Conservation (phyloP, 2,888 invertebrate species). For the Pyrocoelia pectoralis region DNA sequence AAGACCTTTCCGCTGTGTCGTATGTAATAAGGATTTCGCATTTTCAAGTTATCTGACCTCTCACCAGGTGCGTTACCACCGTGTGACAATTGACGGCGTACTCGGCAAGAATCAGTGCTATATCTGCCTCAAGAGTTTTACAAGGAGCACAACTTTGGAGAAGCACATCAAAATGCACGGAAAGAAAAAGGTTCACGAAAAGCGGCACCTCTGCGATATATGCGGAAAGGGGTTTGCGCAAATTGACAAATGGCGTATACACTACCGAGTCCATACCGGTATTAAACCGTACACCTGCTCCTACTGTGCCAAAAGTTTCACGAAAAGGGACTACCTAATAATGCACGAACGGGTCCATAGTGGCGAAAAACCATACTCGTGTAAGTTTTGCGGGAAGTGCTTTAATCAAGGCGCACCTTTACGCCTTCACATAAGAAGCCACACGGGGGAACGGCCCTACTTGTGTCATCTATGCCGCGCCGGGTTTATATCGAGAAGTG, state of each 20-base stretch:
- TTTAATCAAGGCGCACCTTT: constrained; percentile 69
- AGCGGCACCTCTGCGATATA: constrained; percentile 53
- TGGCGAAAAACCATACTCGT: constrained; percentile 69
- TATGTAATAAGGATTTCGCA: constrained; percentile 63
- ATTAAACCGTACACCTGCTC: constrained; percentile 50
- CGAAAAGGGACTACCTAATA: constrained; percentile 60
- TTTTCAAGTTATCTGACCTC: constrained; percentile 55
- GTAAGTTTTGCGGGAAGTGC: constrained; percentile 68
- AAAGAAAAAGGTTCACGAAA: constrained; percentile 48
- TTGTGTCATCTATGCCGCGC: constrained; percentile 65
- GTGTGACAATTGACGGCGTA: constrained; percentile 57
- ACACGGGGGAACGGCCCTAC: constrained; percentile 69
- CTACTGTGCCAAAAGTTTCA: constrained; percentile 54
- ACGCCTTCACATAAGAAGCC: constrained; percentile 68
- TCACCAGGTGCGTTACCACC: constrained; percentile 51
- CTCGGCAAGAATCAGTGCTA: constrained; percentile 57
- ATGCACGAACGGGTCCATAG: constrained; percentile 69
- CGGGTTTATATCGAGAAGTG: constrained; percentile 68
- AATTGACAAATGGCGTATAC: constrained; percentile 51
- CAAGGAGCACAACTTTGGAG: constrained; percentile 55
- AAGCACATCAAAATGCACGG: constrained; percentile 63
- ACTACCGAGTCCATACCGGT: constrained; percentile 54
- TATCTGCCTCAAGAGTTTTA: constrained; percentile 51
- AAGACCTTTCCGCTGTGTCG: constrained; percentile 62
- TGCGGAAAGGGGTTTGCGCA: constrained; percentile 54